Percentiles rank a stretch among this genome's conserved stretches.
Evolutionary conservation across 2,113 vertebrate genomes (phyloP).

Genomic region (Lates calcarifer): DNA sequence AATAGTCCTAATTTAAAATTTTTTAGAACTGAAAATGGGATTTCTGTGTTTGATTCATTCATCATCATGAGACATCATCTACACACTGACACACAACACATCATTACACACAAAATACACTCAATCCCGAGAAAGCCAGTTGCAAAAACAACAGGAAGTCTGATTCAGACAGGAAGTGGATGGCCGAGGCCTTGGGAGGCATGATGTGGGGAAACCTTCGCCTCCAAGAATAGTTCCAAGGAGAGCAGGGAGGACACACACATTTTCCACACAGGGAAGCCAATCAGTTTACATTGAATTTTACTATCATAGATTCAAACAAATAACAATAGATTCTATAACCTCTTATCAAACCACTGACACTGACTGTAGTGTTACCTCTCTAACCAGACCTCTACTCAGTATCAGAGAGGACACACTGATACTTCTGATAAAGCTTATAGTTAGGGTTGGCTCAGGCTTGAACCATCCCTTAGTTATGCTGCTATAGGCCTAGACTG

Average conservation of each 20-base stretch:
- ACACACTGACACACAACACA: neutral
- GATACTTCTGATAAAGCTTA: too few relatives aligned
- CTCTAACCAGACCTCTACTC: neutral
- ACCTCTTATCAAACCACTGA: neutral
- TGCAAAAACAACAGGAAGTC: slow-evolving; percentile 80
- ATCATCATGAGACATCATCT: too few relatives aligned
- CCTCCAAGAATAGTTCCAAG: slow-evolving; percentile 73
- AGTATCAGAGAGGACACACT: too few relatives aligned
- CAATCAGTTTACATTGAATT: slow-evolving; percentile 4
- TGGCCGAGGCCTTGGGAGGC: slow-evolving; percentile 37
- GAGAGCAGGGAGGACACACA: slow-evolving; percentile 41
- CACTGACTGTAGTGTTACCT: too few relatives aligned
- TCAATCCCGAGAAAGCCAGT: neutral
- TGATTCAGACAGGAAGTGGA: slow-evolving; percentile 76
- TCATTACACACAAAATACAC: neutral
- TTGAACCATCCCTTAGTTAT: too few relatives aligned
- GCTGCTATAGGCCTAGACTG: too few relatives aligned
- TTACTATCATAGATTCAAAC: neutral
- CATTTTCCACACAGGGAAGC: slow-evolving; percentile 49
- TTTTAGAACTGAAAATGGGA: too few relatives aligned
- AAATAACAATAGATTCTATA: neutral
- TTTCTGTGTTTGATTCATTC: too few relatives aligned
- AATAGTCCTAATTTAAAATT: too few relatives aligned
- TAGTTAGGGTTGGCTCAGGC: too few relatives aligned
- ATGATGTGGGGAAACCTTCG: slow-evolving; percentile 67